A percentile compares a stretch with the other conserved stretches of the same genome.
These are phyloP conservation scores for Synanthedon vespiformis DNA, from an alignment of 2,888 invertebrate species.

Conservation along the genomic window DNA sequence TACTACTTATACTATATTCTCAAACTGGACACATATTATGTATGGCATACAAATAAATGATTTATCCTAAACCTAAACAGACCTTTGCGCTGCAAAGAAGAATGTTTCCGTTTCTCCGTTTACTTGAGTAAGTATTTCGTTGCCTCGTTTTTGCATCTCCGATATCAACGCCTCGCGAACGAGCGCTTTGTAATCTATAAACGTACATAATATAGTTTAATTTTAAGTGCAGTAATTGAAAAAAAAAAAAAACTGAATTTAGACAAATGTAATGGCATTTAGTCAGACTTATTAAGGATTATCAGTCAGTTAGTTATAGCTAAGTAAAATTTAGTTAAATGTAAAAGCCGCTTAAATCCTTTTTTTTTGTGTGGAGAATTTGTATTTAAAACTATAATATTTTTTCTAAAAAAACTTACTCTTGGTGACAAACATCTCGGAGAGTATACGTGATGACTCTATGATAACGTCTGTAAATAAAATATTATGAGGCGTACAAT, in stretches of 20 bases:
- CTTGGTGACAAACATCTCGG: constrained; percentile 40
- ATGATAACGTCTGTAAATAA: constrained; percentile 43
- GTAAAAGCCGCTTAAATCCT: no score
- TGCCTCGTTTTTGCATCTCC: constrained; percentile 51
- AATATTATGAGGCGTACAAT: constrained; percentile 3
- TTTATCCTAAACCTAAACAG: no score
- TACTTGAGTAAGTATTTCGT: constrained; percentile 40
- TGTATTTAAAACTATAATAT: not conserved
- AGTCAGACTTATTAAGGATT: no score
- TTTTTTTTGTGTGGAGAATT: no score
- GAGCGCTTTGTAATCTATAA: constrained; percentile 36
- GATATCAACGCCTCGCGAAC: constrained; percentile 40
- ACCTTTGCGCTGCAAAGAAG: constrained; percentile 60
- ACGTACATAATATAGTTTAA: not conserved
- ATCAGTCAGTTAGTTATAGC: no score
- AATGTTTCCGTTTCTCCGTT: constrained; percentile 35
- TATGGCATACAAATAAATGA: no score
- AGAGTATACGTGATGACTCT: constrained; percentile 38
- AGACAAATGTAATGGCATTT: no score
- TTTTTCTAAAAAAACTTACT: constrained; percentile 31
- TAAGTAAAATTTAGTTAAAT: no score
- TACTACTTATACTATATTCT: no score
- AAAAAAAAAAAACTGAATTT: no score
- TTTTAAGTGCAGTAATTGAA: no score
- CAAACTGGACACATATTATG: no score